A percentile compares a stretch with the other conserved stretches of the same genome.
phyloP scores from a whole-genome alignment of 2,888 invertebrate genomes.

The Octonoba sinensis region DNA sequence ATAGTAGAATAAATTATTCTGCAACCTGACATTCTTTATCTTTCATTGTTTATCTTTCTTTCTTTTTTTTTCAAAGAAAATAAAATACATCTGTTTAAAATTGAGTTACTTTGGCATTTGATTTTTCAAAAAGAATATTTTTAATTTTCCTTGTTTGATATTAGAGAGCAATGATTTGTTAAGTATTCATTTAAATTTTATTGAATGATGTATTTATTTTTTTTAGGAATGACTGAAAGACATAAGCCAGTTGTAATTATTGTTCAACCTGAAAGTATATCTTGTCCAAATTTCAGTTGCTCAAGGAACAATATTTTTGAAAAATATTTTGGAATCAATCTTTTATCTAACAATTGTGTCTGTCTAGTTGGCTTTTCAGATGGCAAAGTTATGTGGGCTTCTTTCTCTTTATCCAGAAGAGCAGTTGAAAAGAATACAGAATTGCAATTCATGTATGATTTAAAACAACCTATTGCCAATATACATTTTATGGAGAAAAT shows the following conservation, averaged over 20 bases:
- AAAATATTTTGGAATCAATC: neutral
- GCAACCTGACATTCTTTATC: too few relatives aligned
- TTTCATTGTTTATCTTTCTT: too few relatives aligned
- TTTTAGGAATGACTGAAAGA: neutral
- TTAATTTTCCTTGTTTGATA: too few relatives aligned
- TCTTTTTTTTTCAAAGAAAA: too few relatives aligned
- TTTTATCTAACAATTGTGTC: constrained; percentile 16
- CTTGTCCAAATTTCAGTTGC: neutral
- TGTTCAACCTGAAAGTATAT: neutral
- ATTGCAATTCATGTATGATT: constrained; percentile 11
- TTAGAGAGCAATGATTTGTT: neutral
- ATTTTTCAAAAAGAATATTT: too few relatives aligned
- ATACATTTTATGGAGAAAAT: constrained; percentile 18
- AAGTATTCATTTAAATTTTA: neutral
- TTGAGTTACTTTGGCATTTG: too few relatives aligned
- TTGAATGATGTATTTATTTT: neutral
- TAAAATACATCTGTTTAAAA: too few relatives aligned
- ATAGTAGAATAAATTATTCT: too few relatives aligned
- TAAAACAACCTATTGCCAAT: constrained; percentile 25
- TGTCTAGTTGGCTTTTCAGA: constrained; percentile 23
- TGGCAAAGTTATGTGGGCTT: constrained; percentile 17
- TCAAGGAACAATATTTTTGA: constrained; percentile 6
- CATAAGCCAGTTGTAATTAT: constrained; percentile 21
- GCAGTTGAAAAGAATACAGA: neutral
- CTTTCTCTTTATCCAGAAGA: neutral